These are phyloP conservation scores for Lutraria rhynchaena DNA, from an alignment of 1,140 invertebrate genomes.

Conservation along the genomic window DNA sequence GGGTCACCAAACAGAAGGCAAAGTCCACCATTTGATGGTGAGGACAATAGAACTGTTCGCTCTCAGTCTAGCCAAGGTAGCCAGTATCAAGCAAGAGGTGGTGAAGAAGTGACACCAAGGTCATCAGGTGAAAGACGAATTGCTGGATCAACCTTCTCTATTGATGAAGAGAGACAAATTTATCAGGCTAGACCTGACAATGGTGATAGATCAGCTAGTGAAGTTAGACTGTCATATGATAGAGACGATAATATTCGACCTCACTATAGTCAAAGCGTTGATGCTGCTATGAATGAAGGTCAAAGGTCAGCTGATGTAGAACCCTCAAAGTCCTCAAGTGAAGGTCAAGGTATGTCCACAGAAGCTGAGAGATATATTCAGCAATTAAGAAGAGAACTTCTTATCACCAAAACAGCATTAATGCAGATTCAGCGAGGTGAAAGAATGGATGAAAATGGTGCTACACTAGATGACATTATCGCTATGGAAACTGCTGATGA, in stretches of 20 bases:
- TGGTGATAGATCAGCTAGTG: slow-evolving; percentile 23
- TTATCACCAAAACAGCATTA: slow-evolving; percentile 69
- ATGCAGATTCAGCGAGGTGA: slow-evolving; percentile 64
- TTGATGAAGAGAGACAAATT: slow-evolving; percentile 28
- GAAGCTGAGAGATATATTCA: slow-evolving; percentile 70
- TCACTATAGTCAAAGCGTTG: not conserved
- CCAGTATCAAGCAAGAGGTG: no score
- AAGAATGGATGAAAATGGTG: slow-evolving; percentile 54
- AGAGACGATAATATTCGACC: slow-evolving; percentile 49
- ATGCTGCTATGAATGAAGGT: slow-evolving; percentile 10
- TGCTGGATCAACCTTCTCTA: not conserved
- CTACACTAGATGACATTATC: slow-evolving; percentile 3
- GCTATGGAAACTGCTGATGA: not conserved
- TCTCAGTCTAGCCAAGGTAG: no score
- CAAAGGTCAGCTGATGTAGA: not conserved
- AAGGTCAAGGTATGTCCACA: slow-evolving; percentile 49
- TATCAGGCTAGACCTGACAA: slow-evolving; percentile 6
- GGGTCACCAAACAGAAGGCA: not conserved
- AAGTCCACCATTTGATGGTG: slow-evolving; percentile 15
- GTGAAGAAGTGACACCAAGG: not conserved
- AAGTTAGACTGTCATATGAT: slow-evolving; percentile 35
- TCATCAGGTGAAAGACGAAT: not conserved
- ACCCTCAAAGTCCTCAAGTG: not conserved
- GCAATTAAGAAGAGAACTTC: slow-evolving; percentile 68
- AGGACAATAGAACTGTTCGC: no score